These are phyloP conservation scores for Megalops atlanticus DNA, from an alignment of 2,113 vertebrate genomes.

Conservation along the genomic window DNA sequence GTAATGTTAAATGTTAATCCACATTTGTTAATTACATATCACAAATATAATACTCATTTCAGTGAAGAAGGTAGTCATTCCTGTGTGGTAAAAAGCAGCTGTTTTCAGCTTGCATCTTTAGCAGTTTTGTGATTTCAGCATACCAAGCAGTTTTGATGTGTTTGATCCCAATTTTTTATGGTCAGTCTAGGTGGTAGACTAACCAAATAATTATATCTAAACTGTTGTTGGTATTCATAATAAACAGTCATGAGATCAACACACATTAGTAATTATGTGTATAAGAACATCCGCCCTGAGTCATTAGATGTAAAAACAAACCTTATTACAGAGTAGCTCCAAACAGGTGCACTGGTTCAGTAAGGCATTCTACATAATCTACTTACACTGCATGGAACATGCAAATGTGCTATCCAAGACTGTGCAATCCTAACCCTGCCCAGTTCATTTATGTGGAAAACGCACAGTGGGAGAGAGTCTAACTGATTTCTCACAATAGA, in stretches of 20 bases:
- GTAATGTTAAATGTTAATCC: neutral
- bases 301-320: neutral
- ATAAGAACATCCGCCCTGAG: neutral
- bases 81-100: no score
- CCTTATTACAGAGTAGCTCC: neutral
- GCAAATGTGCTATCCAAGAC: constrained; percentile 66
- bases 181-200: no score
- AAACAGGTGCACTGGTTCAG: neutral
- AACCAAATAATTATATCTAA: neutral
- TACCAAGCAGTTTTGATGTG: neutral
- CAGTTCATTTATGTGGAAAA: constrained; percentile 37
- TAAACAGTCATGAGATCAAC: constrained; percentile 10
- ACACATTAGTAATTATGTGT: neutral
- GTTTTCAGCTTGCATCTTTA: no score
- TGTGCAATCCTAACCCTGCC: constrained; percentile 58
- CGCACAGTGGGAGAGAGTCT: neutral
- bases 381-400: constrained; percentile 50
- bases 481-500: neutral
- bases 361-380: neutral
- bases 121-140: neutral
- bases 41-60: neutral
- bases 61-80: no score
- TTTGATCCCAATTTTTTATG: neutral
- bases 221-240: constrained; percentile 19
- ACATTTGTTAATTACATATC: neutral